Conservation (phyloP, 2,113 vertebrate genomes). For the Sphyrna mokarran region DNA sequence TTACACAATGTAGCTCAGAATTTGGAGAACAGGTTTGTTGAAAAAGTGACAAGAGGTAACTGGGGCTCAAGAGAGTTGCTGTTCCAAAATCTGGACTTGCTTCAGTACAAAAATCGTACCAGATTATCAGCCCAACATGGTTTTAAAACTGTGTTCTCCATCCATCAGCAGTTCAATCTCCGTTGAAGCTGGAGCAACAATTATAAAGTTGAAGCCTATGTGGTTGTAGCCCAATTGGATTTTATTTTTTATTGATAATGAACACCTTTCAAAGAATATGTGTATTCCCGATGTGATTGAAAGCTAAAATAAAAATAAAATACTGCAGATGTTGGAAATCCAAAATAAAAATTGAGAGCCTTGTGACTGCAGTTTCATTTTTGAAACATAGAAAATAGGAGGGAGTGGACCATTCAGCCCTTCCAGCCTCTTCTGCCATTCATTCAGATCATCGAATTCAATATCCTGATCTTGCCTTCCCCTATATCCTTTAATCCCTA, state of each 20-base stretch:
- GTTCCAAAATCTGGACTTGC: background rate
- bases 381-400: no score
- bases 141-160: background rate
- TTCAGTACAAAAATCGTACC: background rate
- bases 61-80: background rate
- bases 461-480: no score
- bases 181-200: background rate
- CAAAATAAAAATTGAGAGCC: background rate
- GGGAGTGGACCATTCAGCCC: no score
- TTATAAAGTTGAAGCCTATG: background rate
- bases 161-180: background rate
- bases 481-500: no score
- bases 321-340: no score
- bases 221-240: background rate
- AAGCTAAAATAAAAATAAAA: background rate
- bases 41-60: background rate
- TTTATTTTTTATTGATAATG: background rate
- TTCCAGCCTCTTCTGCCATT: no score
- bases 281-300: background rate
- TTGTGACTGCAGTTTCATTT: background rate
- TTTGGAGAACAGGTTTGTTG: background rate
- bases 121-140: background rate
- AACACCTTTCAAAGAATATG: background rate
- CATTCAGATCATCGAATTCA: no score
- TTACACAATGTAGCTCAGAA: background rate